These are phyloP conservation scores for Thunnus thynnus DNA, from an alignment of 2,113 vertebrate species.

Conservation along the genomic window DNA sequence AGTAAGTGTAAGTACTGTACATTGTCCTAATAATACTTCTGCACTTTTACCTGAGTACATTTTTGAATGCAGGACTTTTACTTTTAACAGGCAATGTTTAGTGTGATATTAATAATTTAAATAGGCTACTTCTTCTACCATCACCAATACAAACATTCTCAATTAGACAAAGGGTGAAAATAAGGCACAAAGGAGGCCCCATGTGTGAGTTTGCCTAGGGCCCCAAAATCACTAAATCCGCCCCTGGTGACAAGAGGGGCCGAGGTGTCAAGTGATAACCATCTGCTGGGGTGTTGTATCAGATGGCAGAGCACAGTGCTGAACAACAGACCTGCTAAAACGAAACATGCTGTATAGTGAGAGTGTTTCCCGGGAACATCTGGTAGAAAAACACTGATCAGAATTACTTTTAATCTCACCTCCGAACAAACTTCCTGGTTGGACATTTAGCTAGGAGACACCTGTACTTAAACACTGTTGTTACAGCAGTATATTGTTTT, in stretches of 20 bases:
- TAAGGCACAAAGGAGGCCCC: too few species aligned
- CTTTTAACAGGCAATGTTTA: too few species aligned
- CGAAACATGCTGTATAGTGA: conserved; percentile 15
- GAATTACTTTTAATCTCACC: not conserved
- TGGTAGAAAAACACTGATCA: conserved; percentile 12
- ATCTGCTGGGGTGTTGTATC: conserved; percentile 44
- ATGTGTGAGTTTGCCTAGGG: too few species aligned
- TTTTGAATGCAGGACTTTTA: too few species aligned
- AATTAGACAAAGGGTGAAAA: too few species aligned
- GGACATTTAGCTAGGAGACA: not conserved
- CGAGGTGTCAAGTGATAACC: conserved; percentile 60
- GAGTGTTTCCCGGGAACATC: conserved; percentile 29
- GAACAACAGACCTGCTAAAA: conserved; percentile 14
- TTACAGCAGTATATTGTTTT: not conserved
- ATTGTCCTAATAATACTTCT: too few species aligned
- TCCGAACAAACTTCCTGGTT: not conserved
- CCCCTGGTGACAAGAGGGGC: conserved; percentile 28
- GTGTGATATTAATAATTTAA: too few species aligned
- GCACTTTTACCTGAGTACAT: too few species aligned
- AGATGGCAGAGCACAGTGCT: conserved; percentile 38
- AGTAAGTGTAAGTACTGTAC: too few species aligned
- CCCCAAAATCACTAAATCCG: too few species aligned
- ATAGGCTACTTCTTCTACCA: too few species aligned
- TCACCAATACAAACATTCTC: too few species aligned
- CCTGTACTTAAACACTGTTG: not conserved